A percentile compares a stretch with the other conserved stretches of the same genome.
phyloP scores from a whole-genome alignment of 1,140 invertebrate genomes.

The Tenebrio molitor region DNA sequence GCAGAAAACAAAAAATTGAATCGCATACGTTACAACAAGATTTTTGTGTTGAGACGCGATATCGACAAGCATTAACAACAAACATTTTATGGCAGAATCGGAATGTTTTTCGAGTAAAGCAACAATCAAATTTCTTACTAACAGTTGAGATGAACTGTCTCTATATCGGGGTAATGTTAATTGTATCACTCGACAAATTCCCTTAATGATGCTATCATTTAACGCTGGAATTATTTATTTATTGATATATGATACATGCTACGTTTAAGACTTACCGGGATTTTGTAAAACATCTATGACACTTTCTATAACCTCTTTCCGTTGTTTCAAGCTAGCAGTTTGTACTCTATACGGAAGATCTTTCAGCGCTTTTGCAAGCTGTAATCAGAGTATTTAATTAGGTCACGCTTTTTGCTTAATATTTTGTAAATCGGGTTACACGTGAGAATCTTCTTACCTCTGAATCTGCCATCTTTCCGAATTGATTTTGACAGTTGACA shows the following conservation, averaged over 20 bases:
- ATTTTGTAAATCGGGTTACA: neutral
- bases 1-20: conserved; percentile 57
- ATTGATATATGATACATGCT: too few relatives aligned
- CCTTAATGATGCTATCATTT: conserved; percentile 82
- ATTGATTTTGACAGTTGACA: conserved; percentile 38
- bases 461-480: conserved; percentile 45
- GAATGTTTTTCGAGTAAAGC: conserved; percentile 76
- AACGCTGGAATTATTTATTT: conserved; percentile 80
- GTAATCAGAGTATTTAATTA: conserved; percentile 63
- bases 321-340: conserved; percentile 81
- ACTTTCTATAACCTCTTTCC: conserved; percentile 78
- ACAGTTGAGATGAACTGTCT: conserved; percentile 82
- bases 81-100: conserved; percentile 78
- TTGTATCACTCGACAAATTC: conserved; percentile 81
- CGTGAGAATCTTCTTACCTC: conserved; percentile 42
- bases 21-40: conserved; percentile 79
- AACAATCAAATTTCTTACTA: conserved; percentile 78
- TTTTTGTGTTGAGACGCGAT: conserved; percentile 77
- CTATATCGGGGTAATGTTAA: conserved; percentile 83
- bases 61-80: conserved; percentile 74
- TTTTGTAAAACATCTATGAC: conserved; percentile 80
- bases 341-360: conserved; percentile 85
- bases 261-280: conserved; percentile 76
- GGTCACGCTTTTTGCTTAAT: neutral
- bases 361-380: conserved; percentile 82